These are phyloP conservation scores for Lonchura striata DNA, from an alignment of 2,113 vertebrate genomes.

Conservation along the genomic window DNA sequence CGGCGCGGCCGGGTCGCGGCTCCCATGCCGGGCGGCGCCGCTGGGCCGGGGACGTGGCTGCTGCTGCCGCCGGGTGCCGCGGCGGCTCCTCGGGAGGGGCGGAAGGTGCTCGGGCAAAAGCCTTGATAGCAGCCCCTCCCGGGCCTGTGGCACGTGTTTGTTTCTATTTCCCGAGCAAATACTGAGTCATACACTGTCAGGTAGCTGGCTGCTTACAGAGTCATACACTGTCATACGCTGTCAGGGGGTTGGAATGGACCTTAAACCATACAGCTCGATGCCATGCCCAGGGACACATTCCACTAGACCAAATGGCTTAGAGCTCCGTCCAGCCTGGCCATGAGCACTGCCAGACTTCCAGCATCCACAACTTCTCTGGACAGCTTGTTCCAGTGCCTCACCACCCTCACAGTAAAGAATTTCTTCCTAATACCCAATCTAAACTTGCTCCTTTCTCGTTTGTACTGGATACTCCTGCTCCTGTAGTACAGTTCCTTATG, in stretches of 20 bases:
- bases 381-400: background rate
- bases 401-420: background rate
- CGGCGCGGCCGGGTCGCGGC: background rate
- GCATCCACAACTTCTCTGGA: background rate
- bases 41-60: rapidly evolving
- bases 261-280: too few relatives aligned
- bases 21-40: too few relatives aligned
- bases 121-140: background rate
- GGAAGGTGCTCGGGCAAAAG: background rate
- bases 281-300: background rate
- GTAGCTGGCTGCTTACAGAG: too few relatives aligned
- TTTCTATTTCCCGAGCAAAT: rapidly evolving
- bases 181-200: background rate
- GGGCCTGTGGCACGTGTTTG: rapidly evolving
- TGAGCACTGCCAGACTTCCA: background rate
- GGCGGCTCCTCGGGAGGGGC: background rate
- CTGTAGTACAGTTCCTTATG: background rate
- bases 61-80: rapidly evolving
- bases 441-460: background rate
- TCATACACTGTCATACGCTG: too few relatives aligned
- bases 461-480: background rate
- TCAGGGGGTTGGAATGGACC: background rate
- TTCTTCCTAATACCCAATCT: background rate
- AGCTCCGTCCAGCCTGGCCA: background rate
- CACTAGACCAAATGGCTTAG: rapidly evolving